These are phyloP conservation scores for Panagrolaimus sp. DNA, from an alignment of 1,140 invertebrate genomes.

Conservation along the genomic window DNA sequence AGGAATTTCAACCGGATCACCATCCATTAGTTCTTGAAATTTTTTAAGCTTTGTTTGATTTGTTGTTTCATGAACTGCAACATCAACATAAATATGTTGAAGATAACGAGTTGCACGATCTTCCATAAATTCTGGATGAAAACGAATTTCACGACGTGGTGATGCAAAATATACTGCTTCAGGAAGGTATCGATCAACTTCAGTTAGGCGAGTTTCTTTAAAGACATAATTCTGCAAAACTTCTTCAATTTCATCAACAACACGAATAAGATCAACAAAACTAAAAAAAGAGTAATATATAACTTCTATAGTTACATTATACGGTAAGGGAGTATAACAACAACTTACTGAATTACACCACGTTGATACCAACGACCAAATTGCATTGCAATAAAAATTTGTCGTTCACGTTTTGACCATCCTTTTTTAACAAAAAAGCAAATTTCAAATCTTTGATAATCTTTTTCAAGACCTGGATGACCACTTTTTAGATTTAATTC, in stretches of 20 bases:
- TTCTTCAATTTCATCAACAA: constrained; percentile 10
- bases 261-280: not conserved
- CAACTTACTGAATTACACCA: constrained; percentile 10
- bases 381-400: constrained; percentile 7
- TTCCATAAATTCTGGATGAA: not conserved
- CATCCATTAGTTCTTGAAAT: not conserved
- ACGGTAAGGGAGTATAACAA: not conserved
- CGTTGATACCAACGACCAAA: not conserved
- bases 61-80: not conserved
- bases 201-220: not conserved
- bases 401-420: not conserved
- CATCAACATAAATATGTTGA: constrained; percentile 3
- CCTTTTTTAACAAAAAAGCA: not conserved
- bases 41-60: not conserved
- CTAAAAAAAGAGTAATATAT: not conserved
- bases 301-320: too few species aligned
- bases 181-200: not conserved
- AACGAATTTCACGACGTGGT: not conserved
- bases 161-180: constrained; percentile 4
- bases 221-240: not conserved
- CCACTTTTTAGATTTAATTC: not conserved
- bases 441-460: not conserved
- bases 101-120: not conserved
- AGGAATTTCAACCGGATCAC: not conserved
- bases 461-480: not conserved